Conservation (phyloP, 2,797 vertebrate species). For the Fistularia tabacaria region DNA sequence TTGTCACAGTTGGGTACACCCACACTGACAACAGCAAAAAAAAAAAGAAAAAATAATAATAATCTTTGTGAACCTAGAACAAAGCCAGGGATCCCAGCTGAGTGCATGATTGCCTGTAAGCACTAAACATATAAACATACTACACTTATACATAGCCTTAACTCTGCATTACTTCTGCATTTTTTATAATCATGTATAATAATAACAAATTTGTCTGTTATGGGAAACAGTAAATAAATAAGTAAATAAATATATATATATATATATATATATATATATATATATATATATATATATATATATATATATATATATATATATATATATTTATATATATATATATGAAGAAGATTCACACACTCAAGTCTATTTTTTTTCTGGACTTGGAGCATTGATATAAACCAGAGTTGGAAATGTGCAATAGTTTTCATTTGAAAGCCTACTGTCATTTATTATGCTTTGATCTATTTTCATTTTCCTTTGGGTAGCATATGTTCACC, state of each 20-base stretch:
- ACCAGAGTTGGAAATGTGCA: slow-evolving; percentile 28
- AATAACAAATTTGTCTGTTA: too few species aligned
- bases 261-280: too few species aligned
- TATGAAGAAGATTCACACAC: too few species aligned
- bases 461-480: slow-evolving; percentile 54
- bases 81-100: slow-evolving; percentile 78
- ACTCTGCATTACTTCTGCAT: neutral
- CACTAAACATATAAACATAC: slow-evolving; percentile 52
- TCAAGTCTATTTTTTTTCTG: slow-evolving; percentile 18
- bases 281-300: too few species aligned
- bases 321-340: too few species aligned
- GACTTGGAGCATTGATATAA: slow-evolving; percentile 43
- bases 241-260: too few species aligned
- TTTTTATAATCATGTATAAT: slow-evolving; percentile 6
- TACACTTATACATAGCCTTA: slow-evolving; percentile 7
- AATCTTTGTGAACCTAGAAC: slow-evolving; percentile 77
- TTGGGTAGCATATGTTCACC: slow-evolving; percentile 31
- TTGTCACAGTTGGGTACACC: slow-evolving; percentile 78
- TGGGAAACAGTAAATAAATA: too few species aligned
- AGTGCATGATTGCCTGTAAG: slow-evolving; percentile 53
- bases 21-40: slow-evolving; percentile 71
- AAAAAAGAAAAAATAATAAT: slow-evolving; percentile 7
- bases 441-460: slow-evolving; percentile 43
- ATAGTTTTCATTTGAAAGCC: slow-evolving; percentile 31
- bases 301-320: too few species aligned